A percentile compares a stretch with the other conserved stretches of the same genome.
Conservation (phyloP, 2,888 invertebrate genomes). For the Drosophila neonasuta region DNA sequence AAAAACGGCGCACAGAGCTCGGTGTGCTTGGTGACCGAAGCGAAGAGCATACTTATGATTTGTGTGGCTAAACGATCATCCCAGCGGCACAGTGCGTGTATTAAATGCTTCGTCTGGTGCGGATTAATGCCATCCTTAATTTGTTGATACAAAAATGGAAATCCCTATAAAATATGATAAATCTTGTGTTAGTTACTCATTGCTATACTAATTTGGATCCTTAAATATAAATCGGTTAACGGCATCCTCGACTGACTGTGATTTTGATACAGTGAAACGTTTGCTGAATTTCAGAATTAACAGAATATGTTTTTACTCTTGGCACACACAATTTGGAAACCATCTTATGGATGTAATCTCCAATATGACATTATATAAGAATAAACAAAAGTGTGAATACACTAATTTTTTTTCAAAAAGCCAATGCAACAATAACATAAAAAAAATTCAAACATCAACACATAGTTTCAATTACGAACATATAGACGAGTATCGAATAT, state of each 20-base stretch:
- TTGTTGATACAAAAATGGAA: conserved; percentile 96
- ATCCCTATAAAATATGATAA: conserved; percentile 85
- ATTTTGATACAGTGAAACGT: background rate
- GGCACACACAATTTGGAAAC: too few relatives aligned
- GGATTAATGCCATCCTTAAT: conserved; percentile 96
- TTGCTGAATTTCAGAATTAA: background rate
- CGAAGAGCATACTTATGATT: conserved; percentile 94
- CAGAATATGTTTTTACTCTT: too few relatives aligned
- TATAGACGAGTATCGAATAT: background rate
- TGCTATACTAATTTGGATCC: background rate
- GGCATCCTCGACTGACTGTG: too few relatives aligned
- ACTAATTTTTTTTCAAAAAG: too few relatives aligned
- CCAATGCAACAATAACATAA: too few relatives aligned
- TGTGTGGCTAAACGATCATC: conserved; percentile 94
- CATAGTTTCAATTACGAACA: background rate
- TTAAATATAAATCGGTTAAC: too few relatives aligned
- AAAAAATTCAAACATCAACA: conserved; percentile 3
- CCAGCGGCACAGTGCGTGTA: conserved; percentile 95
- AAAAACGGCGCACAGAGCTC: conserved; percentile 96
- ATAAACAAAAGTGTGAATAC: too few relatives aligned
- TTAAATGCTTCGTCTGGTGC: conserved; percentile 94
- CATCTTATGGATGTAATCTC: too few relatives aligned
- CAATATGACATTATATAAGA: too few relatives aligned
- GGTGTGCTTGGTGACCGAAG: conserved; percentile 94
- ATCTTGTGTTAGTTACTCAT: background rate